Conservation (phyloP, 1,140 invertebrate genomes). For the fruit fly (Drosophila melanogaster) region DNA sequence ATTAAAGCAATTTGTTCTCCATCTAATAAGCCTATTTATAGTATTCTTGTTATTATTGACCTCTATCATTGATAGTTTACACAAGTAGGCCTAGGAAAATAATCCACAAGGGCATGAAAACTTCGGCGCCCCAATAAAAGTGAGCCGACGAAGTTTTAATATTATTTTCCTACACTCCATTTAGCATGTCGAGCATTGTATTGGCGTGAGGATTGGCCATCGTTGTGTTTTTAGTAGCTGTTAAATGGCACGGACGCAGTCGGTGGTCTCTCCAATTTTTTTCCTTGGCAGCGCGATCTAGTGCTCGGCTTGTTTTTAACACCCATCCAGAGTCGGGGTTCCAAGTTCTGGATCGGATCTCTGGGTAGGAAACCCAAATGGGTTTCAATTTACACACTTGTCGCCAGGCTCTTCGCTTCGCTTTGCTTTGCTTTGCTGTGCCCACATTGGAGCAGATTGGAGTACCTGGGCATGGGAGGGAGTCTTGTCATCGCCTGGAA, state of each 20-base stretch:
- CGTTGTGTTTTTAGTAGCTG: conserved; percentile 74
- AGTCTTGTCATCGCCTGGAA: conserved; percentile 67
- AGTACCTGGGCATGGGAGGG: conserved; percentile 5
- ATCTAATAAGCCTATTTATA: conserved; percentile 38
- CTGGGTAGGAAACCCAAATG: conserved; percentile 44
- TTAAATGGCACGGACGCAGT: conserved; percentile 72
- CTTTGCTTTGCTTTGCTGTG: conserved; percentile 35
- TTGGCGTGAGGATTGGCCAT: conserved; percentile 53
- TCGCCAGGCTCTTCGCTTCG: conserved; percentile 34
- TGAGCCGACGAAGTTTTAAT: conserved; percentile 37
- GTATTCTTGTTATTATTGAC: conserved; percentile 40
- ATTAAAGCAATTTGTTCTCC: conserved; percentile 21
- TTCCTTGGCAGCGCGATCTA: conserved; percentile 35
- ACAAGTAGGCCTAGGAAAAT: conserved; percentile 33
- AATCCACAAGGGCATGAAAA: conserved; percentile 60
- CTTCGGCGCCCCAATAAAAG: conserved; percentile 56
- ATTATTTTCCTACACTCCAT: conserved; percentile 46
- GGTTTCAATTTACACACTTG: conserved; percentile 78
- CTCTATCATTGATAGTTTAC: conserved; percentile 58
- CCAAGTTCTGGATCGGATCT: conserved; percentile 25
- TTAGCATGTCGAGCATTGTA: conserved; percentile 36
- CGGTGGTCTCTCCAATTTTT: conserved; percentile 54
- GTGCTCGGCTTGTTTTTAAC: conserved; percentile 73
- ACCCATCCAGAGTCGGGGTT: conserved; percentile 49
- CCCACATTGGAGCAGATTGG: conserved; percentile 39